Evolutionary conservation across 1,140 invertebrate genomes (phyloP), one percentile per base, ranked within the genome.

Genomic region (Thrips palmi): DNA sequence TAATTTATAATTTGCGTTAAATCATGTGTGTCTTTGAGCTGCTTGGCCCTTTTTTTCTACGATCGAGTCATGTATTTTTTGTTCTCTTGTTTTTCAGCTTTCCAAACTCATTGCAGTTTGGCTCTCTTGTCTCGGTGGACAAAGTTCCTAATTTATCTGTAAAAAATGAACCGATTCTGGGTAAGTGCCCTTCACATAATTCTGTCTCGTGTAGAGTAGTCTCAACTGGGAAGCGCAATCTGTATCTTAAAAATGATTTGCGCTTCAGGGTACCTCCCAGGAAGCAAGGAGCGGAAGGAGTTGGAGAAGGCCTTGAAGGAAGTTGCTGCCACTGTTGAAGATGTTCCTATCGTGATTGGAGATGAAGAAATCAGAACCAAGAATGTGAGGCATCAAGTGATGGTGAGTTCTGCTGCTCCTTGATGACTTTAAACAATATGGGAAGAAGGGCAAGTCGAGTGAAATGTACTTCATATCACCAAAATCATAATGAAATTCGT

Each of bases 281-380:
- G 81, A 7, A 89, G 84, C 32, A 60, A 67, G 29, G 92, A 98
- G 56, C 69, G 87, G 32, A 57, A 63, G 36, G 71, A 76, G 36
- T 54, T 97, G 8, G 70, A 81, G 48, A 64, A 68, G 34, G 74
- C 74, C 30, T 56, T 98, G 3, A 63, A 80, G 43, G 58, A 69
- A 36, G 72, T 70, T 48, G 62, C 69, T 18, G 58, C 54, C 15
- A 64, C 67, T 27, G 71, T 71, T 24, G 71, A 78, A 52, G 89
- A 96, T 44, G 70, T 96, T 32, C 92, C 92, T 0, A 79, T 97
- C 50, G 70, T 96, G 15, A 91, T 97, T 54, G 89, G 87, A 8
- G 76, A 79, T 43, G 70, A 94, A 57, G 79, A 82, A 57, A 77
- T 82, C 47, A 71, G 68, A 40, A 82, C 83, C 1, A 67, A 78